A percentile compares a stretch with the other conserved stretches of the same genome.
Evolutionary conservation across 2,888 invertebrate genomes (phyloP).

Genomic region (Noctuana brunneofusca): DNA sequence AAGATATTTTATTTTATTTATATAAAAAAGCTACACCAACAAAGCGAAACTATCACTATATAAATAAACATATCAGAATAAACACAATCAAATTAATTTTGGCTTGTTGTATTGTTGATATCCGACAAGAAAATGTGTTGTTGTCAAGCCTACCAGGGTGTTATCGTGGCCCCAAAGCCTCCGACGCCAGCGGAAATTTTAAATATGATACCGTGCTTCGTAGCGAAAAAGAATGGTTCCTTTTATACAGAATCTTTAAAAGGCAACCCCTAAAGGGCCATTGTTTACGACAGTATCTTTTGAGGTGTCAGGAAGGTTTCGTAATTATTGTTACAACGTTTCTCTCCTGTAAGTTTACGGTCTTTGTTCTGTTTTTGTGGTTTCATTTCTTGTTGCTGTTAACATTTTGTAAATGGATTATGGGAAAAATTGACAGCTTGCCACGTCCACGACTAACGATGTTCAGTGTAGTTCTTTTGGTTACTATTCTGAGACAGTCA

Average conservation of each 20-base stretch:
- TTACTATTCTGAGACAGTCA: no score
- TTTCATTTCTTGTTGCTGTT: constrained; percentile 1
- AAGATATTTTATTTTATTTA: no score
- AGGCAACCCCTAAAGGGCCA: neutral
- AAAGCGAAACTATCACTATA: no score
- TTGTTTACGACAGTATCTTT: constrained; percentile 4
- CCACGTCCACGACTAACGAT: no score
- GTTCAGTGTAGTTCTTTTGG: no score
- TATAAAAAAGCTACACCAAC: no score
- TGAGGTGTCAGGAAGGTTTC: constrained; percentile 17
- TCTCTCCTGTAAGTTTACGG: constrained; percentile 7
- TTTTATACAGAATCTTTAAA: constrained; percentile 8
- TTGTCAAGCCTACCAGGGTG: constrained; percentile 3
- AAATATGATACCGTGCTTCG: constrained; percentile 9
- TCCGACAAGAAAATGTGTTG: constrained; percentile 5
- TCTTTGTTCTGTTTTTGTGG: neutral
- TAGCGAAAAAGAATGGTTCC: neutral
- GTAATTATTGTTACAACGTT: constrained; percentile 15
- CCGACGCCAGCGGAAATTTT: constrained; percentile 3
- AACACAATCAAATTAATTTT: neutral
- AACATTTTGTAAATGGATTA: neutral
- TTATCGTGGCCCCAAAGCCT: neutral
- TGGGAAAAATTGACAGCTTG: no score
- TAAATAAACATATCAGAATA: neutral
- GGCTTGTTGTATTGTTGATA: neutral